Conservation (phyloP, 1,140 invertebrate species). For the Drosophila aff. region DNA sequence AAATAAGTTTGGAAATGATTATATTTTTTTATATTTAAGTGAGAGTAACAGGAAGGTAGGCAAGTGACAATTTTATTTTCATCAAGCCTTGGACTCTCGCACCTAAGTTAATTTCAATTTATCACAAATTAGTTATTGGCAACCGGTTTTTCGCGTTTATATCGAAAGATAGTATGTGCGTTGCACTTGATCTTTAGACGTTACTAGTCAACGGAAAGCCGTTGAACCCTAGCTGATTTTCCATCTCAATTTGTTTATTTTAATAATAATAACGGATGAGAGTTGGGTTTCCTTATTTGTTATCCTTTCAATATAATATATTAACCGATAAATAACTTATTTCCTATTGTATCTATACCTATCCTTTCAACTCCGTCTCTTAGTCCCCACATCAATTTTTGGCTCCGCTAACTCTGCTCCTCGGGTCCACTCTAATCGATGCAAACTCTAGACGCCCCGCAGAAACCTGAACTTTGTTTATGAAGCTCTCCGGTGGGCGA, state of each 20-base stretch:
- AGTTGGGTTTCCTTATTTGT: neutral
- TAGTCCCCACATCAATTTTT: neutral
- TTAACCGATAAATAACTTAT: neutral
- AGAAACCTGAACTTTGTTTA: slow-evolving; percentile 37
- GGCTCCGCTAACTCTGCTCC: no score
- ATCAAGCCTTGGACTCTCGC: neutral
- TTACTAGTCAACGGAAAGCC: neutral
- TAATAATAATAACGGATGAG: neutral
- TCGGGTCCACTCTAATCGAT: slow-evolving; percentile 22
- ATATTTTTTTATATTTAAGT: neutral
- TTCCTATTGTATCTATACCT: neutral
- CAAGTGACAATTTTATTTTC: slow-evolving; percentile 3
- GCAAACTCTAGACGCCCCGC: slow-evolving; percentile 19
- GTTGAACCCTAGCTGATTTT: neutral
- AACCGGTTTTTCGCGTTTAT: slow-evolving; percentile 32
- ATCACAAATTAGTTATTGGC: slow-evolving; percentile 9
- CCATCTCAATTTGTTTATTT: neutral
- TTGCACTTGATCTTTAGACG: slow-evolving; percentile 32
- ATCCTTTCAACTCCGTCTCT: neutral
- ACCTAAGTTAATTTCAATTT: slow-evolving; percentile 10
- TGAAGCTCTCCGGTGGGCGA: slow-evolving; percentile 28
- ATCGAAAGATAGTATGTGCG: slow-evolving; percentile 8
- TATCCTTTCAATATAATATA: neutral
- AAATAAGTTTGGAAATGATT: neutral
- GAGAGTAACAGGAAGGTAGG: neutral